A percentile compares a stretch with the other conserved stretches of the same genome.
phyloP scores from a whole-genome alignment of 2,888 invertebrate genomes.

The Drosophila pseudotalamancana region DNA sequence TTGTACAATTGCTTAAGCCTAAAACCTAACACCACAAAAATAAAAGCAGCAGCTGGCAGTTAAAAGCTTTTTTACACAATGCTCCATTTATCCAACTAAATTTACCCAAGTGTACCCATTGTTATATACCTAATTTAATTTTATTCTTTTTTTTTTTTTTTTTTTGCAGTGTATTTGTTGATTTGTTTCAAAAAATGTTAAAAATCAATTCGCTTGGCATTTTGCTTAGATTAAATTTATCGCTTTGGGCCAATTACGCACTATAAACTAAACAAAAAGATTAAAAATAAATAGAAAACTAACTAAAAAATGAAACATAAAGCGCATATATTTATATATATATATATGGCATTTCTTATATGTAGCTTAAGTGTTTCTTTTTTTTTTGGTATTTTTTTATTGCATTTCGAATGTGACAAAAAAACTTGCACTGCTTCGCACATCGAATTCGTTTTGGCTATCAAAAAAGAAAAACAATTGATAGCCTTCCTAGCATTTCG shows the following conservation, averaged over 20 bases:
- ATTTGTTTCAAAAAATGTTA: slow-evolving; percentile 80
- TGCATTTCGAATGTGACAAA: slow-evolving; percentile 68
- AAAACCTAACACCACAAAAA: slow-evolving; percentile 58
- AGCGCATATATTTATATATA: slow-evolving; percentile 20
- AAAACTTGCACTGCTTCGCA: slow-evolving; percentile 84
- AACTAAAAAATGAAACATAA: slow-evolving; percentile 22
- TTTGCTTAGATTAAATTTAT: slow-evolving; percentile 36
- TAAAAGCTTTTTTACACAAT: slow-evolving; percentile 42
- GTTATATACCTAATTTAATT: background rate
- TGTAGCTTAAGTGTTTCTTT: slow-evolving; percentile 8
- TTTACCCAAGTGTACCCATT: slow-evolving; percentile 5
- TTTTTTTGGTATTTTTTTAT: background rate
- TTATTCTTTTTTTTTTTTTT: background rate
- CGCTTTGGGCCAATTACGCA: slow-evolving; percentile 66
- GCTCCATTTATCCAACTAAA: slow-evolving; percentile 38
- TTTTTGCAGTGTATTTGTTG: slow-evolving; percentile 44
- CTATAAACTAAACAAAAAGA: slow-evolving; percentile 77
- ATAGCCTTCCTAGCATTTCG: slow-evolving; percentile 39
- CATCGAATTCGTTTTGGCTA: slow-evolving; percentile 53
- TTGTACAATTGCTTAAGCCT: slow-evolving; percentile 55
- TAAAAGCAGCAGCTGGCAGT: slow-evolving; percentile 46
- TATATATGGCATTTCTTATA: slow-evolving; percentile 11
- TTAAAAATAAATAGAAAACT: slow-evolving; percentile 29
- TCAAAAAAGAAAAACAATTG: slow-evolving; percentile 23
- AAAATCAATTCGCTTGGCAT: slow-evolving; percentile 77